A percentile compares a stretch with the other conserved stretches of the same genome.
These are phyloP conservation scores for Cheilosia vulpina DNA, from an alignment of 2,888 invertebrate genomes.

Conservation along the genomic window DNA sequence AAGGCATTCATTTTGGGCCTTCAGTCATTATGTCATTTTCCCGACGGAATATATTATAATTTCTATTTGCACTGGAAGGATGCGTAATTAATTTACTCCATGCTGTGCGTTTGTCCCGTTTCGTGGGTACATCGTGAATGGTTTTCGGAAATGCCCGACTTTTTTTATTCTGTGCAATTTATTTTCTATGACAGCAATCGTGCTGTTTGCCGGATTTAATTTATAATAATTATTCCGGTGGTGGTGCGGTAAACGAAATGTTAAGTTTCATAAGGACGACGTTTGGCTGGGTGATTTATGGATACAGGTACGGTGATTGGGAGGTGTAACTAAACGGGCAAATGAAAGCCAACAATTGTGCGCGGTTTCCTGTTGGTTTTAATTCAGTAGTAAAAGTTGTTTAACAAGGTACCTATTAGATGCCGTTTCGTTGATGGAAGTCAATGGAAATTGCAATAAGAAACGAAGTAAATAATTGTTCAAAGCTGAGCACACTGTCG, in stretches of 20 bases:
- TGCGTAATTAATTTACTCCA: conserved; percentile 48
- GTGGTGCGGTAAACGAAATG: conserved; percentile 39
- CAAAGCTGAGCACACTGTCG: too few species aligned
- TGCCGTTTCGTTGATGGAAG: too few species aligned
- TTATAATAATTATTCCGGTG: conserved; percentile 49
- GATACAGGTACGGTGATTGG: too few species aligned
- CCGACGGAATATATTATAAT: conserved; percentile 14
- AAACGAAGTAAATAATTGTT: too few species aligned
- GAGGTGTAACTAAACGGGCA: too few species aligned
- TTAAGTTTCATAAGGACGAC: background rate
- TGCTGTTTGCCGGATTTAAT: conserved; percentile 57
- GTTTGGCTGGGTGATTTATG: background rate
- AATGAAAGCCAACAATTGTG: too few species aligned
- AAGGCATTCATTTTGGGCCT: conserved; percentile 30
- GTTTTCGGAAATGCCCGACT: conserved; percentile 26
- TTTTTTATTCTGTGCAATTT: conserved; percentile 33
- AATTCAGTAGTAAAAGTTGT: too few species aligned
- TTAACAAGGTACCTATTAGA: too few species aligned
- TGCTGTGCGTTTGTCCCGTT: conserved; percentile 16
- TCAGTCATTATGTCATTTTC: conserved; percentile 45
- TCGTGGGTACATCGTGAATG: background rate
- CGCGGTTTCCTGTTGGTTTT: too few species aligned
- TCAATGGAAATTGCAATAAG: too few species aligned
- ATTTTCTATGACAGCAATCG: conserved; percentile 55
- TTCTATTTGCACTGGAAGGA: background rate